These are phyloP conservation scores for Aphyosemion australe DNA, from an alignment of 2,113 vertebrate genomes.

Conservation along the genomic window DNA sequence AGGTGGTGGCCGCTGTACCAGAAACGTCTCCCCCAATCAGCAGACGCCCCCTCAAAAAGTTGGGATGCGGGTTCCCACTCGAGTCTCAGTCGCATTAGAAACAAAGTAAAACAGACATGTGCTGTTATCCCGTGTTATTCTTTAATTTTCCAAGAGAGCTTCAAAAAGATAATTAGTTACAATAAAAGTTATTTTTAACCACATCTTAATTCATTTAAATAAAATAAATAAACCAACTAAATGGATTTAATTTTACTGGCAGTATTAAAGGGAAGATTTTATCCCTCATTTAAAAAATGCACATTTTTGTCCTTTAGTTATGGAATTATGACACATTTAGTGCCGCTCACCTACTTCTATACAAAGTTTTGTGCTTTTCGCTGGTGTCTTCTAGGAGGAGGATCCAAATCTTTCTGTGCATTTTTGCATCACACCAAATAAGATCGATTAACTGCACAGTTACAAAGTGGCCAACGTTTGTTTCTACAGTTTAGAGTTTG, in stretches of 20 bases:
- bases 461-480: neutral
- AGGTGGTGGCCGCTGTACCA: conserved; percentile 61
- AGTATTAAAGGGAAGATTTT: neutral
- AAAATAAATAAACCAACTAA: conserved; percentile 1
- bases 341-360: neutral
- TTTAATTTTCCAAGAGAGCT: conserved; percentile 54
- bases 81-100: conserved; percentile 60
- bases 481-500: neutral
- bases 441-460: no score
- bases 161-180: conserved; percentile 6
- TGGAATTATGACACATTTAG: neutral
- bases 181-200: neutral
- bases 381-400: neutral
- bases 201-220: neutral
- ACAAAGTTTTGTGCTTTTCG: neutral
- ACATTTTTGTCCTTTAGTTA: neutral
- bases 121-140: conserved; percentile 77
- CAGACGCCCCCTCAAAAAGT: conserved; percentile 73
- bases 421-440: no score
- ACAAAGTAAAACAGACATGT: conserved; percentile 75
- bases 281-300: neutral
- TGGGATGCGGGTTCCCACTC: conserved; percentile 68
- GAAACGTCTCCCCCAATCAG: conserved; percentile 79
- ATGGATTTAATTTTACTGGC: neutral
- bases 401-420: no score